A percentile compares a stretch with the other conserved stretches of the same genome.
These are phyloP conservation scores for Diachasma alloeum DNA, from an alignment of 1,140 invertebrate genomes.

Conservation along the genomic window DNA sequence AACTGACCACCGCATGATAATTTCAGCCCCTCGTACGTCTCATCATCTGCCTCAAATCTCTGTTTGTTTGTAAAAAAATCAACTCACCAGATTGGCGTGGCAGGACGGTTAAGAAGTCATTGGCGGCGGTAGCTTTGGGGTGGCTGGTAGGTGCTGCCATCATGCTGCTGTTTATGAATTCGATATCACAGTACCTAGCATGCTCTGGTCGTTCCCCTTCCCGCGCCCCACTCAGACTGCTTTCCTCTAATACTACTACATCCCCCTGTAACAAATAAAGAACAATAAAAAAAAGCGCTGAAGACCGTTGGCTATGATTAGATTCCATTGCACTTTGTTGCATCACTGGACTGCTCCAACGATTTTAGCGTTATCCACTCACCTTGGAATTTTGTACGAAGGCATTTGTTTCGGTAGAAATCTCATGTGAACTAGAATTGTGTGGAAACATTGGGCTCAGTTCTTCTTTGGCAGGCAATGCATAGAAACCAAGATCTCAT, in stretches of 20 bases:
- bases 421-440: slow-evolving; percentile 71
- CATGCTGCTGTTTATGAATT: slow-evolving; percentile 66
- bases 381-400: slow-evolving; percentile 70
- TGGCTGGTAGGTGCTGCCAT: slow-evolving; percentile 65
- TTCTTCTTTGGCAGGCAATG: slow-evolving; percentile 72
- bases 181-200: slow-evolving; percentile 67
- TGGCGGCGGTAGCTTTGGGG: slow-evolving; percentile 65
- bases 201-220: slow-evolving; percentile 63
- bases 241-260: slow-evolving; percentile 67
- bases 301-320: neutral
- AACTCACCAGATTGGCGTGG: slow-evolving; percentile 62
- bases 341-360: neutral
- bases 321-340: neutral
- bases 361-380: slow-evolving; percentile 24
- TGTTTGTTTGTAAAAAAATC: neutral
- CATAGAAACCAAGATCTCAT: slow-evolving; percentile 69
- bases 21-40: slow-evolving; percentile 23
- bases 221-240: slow-evolving; percentile 64
- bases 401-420: slow-evolving; percentile 71
- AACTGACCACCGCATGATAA: slow-evolving; percentile 17
- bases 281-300: slow-evolving; percentile 14
- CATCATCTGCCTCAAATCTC: neutral
- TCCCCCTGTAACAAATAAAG: slow-evolving; percentile 56
- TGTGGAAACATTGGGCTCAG: slow-evolving; percentile 71
- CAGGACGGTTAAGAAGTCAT: slow-evolving; percentile 67